Evolutionary conservation across 2,888 invertebrate species (phyloP).

Genomic region (Chalcosyrphus nemorum): DNA sequence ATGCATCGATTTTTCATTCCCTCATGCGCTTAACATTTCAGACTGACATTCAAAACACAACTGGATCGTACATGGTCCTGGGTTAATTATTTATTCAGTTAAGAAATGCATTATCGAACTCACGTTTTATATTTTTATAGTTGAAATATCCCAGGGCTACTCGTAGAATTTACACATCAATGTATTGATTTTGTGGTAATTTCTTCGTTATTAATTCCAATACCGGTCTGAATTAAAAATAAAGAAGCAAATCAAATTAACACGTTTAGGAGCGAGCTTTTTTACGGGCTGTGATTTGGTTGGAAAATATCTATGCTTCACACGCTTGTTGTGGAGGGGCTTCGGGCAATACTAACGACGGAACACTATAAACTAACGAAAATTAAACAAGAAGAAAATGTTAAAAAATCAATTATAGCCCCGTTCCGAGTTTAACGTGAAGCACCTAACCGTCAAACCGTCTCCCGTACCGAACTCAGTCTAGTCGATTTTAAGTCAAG

Average conservation of each 20-base stretch:
- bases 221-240: conserved; percentile 17
- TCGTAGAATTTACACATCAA: neutral
- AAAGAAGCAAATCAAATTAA: conserved; percentile 36
- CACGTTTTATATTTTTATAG: conserved; percentile 9
- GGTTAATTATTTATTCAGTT: conserved; percentile 14
- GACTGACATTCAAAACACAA: conserved; percentile 8
- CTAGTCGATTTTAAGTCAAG: conserved; percentile 26
- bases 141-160: neutral
- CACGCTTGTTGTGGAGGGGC: neutral
- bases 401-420: conserved; percentile 45
- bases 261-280: neutral
- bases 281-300: neutral
- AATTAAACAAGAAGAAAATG: conserved; percentile 4
- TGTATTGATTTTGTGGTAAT: conserved; percentile 14
- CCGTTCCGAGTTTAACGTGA: conserved; percentile 31
- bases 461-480: conserved; percentile 57
- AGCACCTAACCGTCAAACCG: conserved; percentile 53
- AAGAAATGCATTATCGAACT: conserved; percentile 18
- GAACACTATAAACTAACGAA: conserved; percentile 22
- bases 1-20: conserved; percentile 45
- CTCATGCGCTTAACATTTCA: neutral
- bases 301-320: neutral
- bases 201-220: conserved; percentile 3
- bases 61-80: conserved; percentile 5
- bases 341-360: neutral